Base-by-base conservation (phyloP, 35 echinoderm and acorn worm genomes). In the Eucidaris tribuloides region DNA sequence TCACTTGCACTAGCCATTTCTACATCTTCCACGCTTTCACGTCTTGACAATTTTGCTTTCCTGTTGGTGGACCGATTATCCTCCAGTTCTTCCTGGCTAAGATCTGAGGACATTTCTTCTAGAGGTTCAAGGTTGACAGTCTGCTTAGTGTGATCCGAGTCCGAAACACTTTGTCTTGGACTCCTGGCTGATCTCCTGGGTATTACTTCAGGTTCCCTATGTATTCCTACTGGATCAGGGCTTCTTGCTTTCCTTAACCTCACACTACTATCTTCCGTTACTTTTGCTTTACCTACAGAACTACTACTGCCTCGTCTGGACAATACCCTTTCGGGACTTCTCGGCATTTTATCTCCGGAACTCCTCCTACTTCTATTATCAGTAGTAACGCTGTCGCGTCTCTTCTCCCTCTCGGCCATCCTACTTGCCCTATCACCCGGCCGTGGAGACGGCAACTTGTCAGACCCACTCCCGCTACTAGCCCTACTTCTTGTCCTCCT, bases 391-490 rank as follows among this genome's bases (percentile, higher is more conserved):
- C 0, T 32, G 34, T 89, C 81, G 15, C 50, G n/a, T 30, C 62
- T 52, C 61, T 82, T 80, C 23, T 62, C 80, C 45, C 79, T 58
- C 43, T 89, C 79, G 76, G 35, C 42, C 30, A 71, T 64, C 63
- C 62, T 83, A 58, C 30, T 45, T 24, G 68, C 68, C 22, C 68
- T 74, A 40, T 74, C 81, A 14, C 78, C 77, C 48, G 55, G 76
- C 45, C 79, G 62, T 4, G 85, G 85, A 30, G 85, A 88, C 6
- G 25, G 45, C n/a, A 88, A 35, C 77, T 62, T 88, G 15, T 48
- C 62, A 7, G 72, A 68, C 41, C 68, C 61, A 44, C 42, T 79
- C 36, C 35, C 61, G 3, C 45, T 59, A 35, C 41, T 62, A 9
- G 68, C 44, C 38, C 68, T 74, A 44, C 68, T 74, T 36, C 68